Base-by-base conservation (phyloP, 2,888 invertebrate species). In the Scaptomyza parva region DNA sequence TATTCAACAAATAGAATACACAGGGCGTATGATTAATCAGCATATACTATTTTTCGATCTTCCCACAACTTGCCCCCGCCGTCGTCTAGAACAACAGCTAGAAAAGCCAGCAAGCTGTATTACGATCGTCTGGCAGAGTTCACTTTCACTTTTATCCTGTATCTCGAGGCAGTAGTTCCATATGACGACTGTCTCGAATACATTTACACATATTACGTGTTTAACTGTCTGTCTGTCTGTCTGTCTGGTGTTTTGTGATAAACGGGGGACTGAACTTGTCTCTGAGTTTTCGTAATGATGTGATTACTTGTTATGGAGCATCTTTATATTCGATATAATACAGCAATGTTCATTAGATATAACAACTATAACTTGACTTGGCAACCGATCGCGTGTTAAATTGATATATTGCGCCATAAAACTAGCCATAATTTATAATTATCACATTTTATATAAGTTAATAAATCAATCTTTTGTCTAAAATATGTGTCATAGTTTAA, bases 11-110 rank as follows among this genome's bases (percentile, higher is more conserved):
- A 43, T 43, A 51, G 66, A 35, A 35, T 17, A 40, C 68, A 85
- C 83, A 55, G 60, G 79, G 63, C 83, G 83, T 73, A 86, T 81
- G 63, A 70, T 66, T 52, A 51, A 76, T 82, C 50, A 18, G 33
- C 39, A 30, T 39, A 3, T 24, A 39, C 47, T 37, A 7, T 50
- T 12, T 18, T 41, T 11, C 18, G 33, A 22, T 11, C 24, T 14
- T n/a, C 44, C 20, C 17, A 8, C 7, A 39, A 62, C 18, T 12
- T 50, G 50, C 2, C 39, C 8, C 39, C 26, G 28, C 28, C 22
- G 9, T n/a, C 33, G 17, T 22, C 41, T n/a, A 35, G 35, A 54
- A 61, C 54, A 39, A 17, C 28, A 43, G 18, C 70, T 41, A n/a
- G 41, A 44, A 57, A 47, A 40, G 53, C 3, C 3, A 9, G 41